Percentiles rank a stretch among this genome's conserved stretches.
Conservation (phyloP, 1,140 invertebrate species). For the Phortica variegata region DNA sequence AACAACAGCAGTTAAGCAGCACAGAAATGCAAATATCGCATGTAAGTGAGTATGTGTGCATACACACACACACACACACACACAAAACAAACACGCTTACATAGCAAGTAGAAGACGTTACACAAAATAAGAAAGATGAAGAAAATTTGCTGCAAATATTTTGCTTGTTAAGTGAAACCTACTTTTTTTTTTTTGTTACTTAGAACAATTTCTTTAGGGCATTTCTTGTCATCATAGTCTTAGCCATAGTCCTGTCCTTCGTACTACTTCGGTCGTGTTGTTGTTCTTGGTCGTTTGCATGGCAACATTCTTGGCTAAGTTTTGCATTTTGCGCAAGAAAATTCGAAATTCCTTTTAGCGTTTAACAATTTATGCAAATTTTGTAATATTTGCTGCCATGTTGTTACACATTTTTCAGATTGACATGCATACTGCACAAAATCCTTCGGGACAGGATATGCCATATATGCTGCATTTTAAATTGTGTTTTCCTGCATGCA, state of each 20-base stretch:
- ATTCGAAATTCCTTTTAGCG: constrained; percentile 47
- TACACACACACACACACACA: no score
- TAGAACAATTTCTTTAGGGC: constrained; percentile 53
- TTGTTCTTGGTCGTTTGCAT: background rate
- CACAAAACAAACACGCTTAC: no score
- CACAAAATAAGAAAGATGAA: constrained; percentile 31
- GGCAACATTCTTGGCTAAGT: constrained; percentile 7
- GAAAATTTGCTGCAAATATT: constrained; percentile 40
- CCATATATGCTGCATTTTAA: no score
- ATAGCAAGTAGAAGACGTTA: no score
- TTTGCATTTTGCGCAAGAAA: constrained; percentile 51
- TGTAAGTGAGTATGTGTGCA: no score
- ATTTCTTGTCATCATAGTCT: no score
- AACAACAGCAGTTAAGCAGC: no score
- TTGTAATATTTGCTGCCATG: constrained; percentile 47
- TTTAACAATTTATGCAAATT: constrained; percentile 51
- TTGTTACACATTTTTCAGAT: constrained; percentile 50
- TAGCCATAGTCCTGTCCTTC: background rate
- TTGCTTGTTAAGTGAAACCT: constrained; percentile 50
- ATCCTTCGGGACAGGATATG: no score
- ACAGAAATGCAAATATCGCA: no score
- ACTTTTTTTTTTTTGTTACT: constrained; percentile 20
- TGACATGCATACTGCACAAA: no score
- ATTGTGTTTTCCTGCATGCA: constrained; percentile 14
- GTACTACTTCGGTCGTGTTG: background rate